phyloP scores from a whole-genome alignment of 2,888 invertebrate genomes.

The Drosophila longiperda region DNA sequence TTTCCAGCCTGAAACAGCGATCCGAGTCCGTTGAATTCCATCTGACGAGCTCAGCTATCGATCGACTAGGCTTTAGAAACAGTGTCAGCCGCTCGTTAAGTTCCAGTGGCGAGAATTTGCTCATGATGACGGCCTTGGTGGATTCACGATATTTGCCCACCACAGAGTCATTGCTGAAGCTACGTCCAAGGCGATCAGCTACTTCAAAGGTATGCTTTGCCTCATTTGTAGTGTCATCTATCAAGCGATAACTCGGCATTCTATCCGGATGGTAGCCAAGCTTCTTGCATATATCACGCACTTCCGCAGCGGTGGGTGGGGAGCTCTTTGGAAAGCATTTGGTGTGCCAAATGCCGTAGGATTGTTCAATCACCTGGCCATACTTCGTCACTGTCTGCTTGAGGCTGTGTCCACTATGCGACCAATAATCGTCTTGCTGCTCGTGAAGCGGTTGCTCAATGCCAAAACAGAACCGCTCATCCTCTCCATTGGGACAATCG shows the following conservation, averaged over 20 bases:
- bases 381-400: slow-evolving; percentile 82
- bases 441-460: slow-evolving; percentile 83
- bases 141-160: slow-evolving; percentile 78
- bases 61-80: slow-evolving; percentile 83
- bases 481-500: slow-evolving; percentile 91
- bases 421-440: slow-evolving; percentile 28
- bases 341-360: slow-evolving; percentile 90
- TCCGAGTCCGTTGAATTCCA: slow-evolving; percentile 83
- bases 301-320: slow-evolving; percentile 86
- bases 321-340: slow-evolving; percentile 88
- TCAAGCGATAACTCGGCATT: slow-evolving; percentile 81
- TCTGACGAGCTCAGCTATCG: slow-evolving; percentile 82
- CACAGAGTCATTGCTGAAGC: slow-evolving; percentile 67
- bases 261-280: slow-evolving; percentile 87
- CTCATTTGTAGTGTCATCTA: slow-evolving; percentile 78
- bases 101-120: slow-evolving; percentile 83
- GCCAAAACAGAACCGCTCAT: slow-evolving; percentile 89
- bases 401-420: slow-evolving; percentile 19
- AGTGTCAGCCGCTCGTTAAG: slow-evolving; percentile 81
- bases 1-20: slow-evolving; percentile 82
- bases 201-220: slow-evolving; percentile 73
- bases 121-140: slow-evolving; percentile 82
- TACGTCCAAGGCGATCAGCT: slow-evolving; percentile 66
- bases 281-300: slow-evolving; percentile 87
- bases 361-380: slow-evolving; percentile 88